Conservation (phyloP, 2,888 invertebrate species). For the Epistrophella euchroma region DNA sequence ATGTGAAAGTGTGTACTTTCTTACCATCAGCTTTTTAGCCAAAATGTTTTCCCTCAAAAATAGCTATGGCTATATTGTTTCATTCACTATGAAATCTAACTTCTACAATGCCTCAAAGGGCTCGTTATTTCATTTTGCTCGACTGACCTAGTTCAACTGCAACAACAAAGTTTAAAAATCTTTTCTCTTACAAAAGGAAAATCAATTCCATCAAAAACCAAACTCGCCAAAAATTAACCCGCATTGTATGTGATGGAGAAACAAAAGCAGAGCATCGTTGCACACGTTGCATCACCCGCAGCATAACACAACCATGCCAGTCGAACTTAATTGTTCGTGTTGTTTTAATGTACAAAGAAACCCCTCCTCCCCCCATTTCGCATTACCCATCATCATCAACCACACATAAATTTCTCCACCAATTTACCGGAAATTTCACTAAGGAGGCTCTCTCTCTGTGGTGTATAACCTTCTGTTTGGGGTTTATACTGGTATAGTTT, state of each 20-base stretch:
- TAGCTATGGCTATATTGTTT: not conserved
- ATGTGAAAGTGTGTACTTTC: not conserved
- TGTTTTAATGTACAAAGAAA: constrained; percentile 58
- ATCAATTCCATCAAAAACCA: constrained; percentile 44
- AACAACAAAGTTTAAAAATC: constrained; percentile 19
- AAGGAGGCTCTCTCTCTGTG: constrained; percentile 18
- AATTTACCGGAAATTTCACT: constrained; percentile 44
- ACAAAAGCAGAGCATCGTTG: constrained; percentile 52
- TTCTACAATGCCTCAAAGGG: not conserved
- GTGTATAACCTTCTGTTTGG: constrained; percentile 27
- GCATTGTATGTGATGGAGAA: not conserved
- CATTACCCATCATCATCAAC: not conserved
- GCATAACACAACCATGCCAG: not conserved
- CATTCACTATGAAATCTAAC: not conserved
- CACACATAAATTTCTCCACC: constrained; percentile 30
- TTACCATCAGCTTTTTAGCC: not conserved
- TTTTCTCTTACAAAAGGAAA: constrained; percentile 7
- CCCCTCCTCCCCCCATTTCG: not conserved
- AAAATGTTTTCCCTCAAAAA: not conserved
- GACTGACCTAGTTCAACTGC: constrained; percentile 1
- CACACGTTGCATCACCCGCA: constrained; percentile 31
- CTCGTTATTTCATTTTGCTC: constrained; percentile 1
- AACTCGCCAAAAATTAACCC: constrained; percentile 19
- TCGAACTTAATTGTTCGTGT: constrained; percentile 62
- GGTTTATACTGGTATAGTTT: constrained; percentile 30